These are phyloP conservation scores for Pyrrhia umbra DNA, from an alignment of 2,888 invertebrate genomes.

Conservation along the genomic window DNA sequence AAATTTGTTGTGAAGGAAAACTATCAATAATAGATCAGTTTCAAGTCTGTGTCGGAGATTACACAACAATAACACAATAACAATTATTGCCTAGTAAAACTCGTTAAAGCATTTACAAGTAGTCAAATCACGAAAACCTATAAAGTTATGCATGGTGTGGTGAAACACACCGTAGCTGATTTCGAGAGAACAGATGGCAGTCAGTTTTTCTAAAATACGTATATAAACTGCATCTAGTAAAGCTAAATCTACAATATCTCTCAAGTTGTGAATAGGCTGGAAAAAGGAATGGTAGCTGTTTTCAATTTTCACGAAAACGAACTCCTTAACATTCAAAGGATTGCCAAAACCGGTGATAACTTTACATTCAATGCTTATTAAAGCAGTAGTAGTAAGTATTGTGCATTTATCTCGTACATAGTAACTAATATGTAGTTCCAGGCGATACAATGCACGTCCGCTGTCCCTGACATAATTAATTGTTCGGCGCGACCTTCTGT, in stretches of 20 bases:
- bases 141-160: no score
- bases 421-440: slow-evolving; percentile 24
- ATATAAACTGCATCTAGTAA: no score
- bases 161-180: not conserved
- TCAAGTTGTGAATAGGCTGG: no score
- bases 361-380: no score
- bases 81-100: no score
- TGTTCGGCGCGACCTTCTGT: slow-evolving; percentile 23
- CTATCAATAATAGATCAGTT: not conserved
- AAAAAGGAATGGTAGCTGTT: not conserved
- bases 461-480: slow-evolving; percentile 59
- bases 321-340: not conserved
- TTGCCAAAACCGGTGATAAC: not conserved
- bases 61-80: no score
- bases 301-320: no score
- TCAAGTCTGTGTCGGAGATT: no score
- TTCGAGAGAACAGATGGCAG: not conserved
- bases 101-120: no score
- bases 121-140: no score
- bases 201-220: not conserved
- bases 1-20: not conserved
- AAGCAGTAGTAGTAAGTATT: not conserved
- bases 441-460: slow-evolving; percentile 61
- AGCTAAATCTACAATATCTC: no score
- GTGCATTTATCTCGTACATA: slow-evolving; percentile 35